Evolutionary conservation across 2,888 invertebrate genomes (phyloP), one percentile per base, ranked within the genome.

Genomic region (Drosophila paucipuncta): DNA sequence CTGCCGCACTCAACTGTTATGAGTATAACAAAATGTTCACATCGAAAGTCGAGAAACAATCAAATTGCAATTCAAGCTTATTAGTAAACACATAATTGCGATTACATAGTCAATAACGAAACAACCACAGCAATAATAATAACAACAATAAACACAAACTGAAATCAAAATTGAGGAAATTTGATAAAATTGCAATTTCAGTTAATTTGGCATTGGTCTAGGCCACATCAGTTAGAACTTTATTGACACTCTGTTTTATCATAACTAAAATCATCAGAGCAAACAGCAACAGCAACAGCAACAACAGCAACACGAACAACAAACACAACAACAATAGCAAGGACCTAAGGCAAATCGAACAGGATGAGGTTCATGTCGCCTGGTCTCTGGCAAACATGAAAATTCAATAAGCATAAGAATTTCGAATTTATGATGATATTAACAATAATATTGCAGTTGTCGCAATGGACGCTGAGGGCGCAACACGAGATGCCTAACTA

Each of bases 391-490:
- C 59, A 73, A 89, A 91, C 91, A 91, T 89, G 91, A 84, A 91
- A 91, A 91, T 90, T 92, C 91, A 90, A 92, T 92, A 91, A 92
- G 90, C 92, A 92, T 92, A 92, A 91, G 91, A 91, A 90, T 89
- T 86, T 85, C 86, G 84, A 90, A 89, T 91, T 92, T 92, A 92
- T 86, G 91, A 86, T 80, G 90, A 91, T 89, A 92, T 91, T 91
- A 89, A 84, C 83, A 85, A 90, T 91, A 89, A 88, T 89, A 87
- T 84, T 85, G 82, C 82, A 78, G 85, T 80, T 80, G 80, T 81
- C 73, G 77, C 74, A 76, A 68, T 71, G 76, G 76, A 33, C 76
- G 76, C 76, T 79, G 80, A 79, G 76, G 80, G 80, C 76, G 76
- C 73, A 68, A 80, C 73, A 71, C 78, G 78, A 82, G 85, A 82